A percentile compares a stretch with the other conserved stretches of the same genome.
phyloP scores from a whole-genome alignment of 1,140 invertebrate species.

The Dendroctonus valens region DNA sequence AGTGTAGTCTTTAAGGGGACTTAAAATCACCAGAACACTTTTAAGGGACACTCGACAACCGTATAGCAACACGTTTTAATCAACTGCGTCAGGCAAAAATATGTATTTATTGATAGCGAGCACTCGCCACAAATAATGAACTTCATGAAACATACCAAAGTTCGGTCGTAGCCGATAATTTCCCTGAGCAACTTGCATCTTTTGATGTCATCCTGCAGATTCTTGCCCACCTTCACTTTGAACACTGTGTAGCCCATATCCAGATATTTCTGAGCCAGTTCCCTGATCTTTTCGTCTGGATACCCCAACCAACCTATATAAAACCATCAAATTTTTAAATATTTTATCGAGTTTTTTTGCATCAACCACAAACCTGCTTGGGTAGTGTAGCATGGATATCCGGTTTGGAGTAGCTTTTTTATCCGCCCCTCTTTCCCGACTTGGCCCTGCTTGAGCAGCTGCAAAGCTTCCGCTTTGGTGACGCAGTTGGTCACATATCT shows the following conservation, averaged over 20 bases:
- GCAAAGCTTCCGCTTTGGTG: conserved; percentile 76
- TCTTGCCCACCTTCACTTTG: conserved; percentile 87
- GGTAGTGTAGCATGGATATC: conserved; percentile 79
- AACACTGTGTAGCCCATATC: conserved; percentile 76
- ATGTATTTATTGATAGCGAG: too few species aligned
- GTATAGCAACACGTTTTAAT: too few species aligned
- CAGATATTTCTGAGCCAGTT: conserved; percentile 72
- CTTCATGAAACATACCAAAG: conserved; percentile 57
- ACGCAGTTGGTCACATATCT: conserved; percentile 77
- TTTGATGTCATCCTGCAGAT: conserved; percentile 74
- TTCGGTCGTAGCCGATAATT: conserved; percentile 72
- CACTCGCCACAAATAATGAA: too few species aligned
- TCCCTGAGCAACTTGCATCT: conserved; percentile 70
- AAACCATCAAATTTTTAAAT: not conserved
- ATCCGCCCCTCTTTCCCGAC: conserved; percentile 61
- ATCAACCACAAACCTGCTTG: conserved; percentile 59
- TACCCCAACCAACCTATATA: conserved; percentile 77
- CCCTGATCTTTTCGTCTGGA: conserved; percentile 63
- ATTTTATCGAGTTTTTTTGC: not conserved
- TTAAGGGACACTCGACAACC: too few species aligned
- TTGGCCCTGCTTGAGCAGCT: conserved; percentile 64
- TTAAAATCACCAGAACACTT: too few species aligned
- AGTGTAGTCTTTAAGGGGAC: too few species aligned
- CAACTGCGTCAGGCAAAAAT: too few species aligned
- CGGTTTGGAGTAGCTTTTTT: conserved; percentile 56